Base-by-base conservation (phyloP, 2,888 invertebrate species). In the Drosophila pseudotalamancana region DNA sequence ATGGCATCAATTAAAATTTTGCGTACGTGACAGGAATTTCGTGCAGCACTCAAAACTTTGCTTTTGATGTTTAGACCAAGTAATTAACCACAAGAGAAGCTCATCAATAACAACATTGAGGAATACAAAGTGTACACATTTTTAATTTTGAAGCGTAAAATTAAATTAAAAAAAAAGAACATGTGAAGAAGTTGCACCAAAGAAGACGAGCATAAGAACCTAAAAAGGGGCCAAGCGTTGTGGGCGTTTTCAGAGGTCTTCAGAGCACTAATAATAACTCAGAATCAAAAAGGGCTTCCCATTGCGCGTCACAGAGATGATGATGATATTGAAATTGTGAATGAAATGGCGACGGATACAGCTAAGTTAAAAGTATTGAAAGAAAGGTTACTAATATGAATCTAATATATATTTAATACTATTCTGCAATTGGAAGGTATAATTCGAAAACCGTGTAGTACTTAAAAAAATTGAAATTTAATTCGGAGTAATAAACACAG, bases 1-100 rank as follows among this genome's bases (percentile, higher is more conserved):
- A 83, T 83, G 72, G 88, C 84, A 70, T 79, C 89, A 89, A 89
- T 89, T 89, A 89, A 89, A 89, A 89, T 82, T 63, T 86, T 88
- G 84, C 80, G 83, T 89, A 89, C 89, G 90, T 89, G 89, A 89
- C 87, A 75, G 72, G 90, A 89, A 89, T 89, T 79, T 74, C 50
- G 48, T 56, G 54, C 67, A 53, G 54, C 65, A 73, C 49, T 54
- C 37, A 60, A 63, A 68, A 84, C 71, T 72, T 78, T 54, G 60
- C 53, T 67, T 81, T 74, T 81, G 85, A 70, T 72, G 82, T 77
- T 76, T 56, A 53, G 42, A 45, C 40, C 65, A 70, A 40, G 49
- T 50, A 53, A 73, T 56, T 37, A 61, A 53, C 72, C 69, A 72
- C 67, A 50, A 65, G 57, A 57, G 27, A 14, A 59, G 57, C 27